Percentiles rank a stretch among this genome's conserved stretches.
These are phyloP conservation scores for Aphaenogaster rudis DNA, from an alignment of 1,140 invertebrate species.

Conservation along the genomic window DNA sequence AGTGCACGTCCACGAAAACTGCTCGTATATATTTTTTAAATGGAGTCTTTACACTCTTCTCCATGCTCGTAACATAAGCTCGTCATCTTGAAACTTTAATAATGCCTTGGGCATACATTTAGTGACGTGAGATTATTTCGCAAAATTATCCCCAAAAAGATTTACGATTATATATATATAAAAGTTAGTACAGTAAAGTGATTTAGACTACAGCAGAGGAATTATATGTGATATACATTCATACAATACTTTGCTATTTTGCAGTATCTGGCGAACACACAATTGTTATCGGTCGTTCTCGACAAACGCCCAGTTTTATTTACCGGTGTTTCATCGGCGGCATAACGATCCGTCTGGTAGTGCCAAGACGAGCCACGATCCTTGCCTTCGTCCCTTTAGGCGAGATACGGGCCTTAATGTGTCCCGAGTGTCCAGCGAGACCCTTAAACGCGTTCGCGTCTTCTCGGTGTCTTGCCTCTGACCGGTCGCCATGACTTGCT, in stretches of 20 bases:
- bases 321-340: slow-evolving; percentile 40
- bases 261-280: background rate
- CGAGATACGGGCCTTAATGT: slow-evolving; percentile 71
- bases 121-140: background rate
- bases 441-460: slow-evolving; percentile 73
- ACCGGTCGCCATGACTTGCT: slow-evolving; percentile 68
- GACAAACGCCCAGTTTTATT: slow-evolving; percentile 65
- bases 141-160: background rate
- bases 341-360: slow-evolving; percentile 65
- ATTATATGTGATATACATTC: background rate
- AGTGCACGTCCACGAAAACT: background rate
- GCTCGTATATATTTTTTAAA: background rate
- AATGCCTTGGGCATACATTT: background rate
- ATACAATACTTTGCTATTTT: background rate
- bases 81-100: background rate
- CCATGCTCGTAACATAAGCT: background rate
- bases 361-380: slow-evolving; percentile 64
- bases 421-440: slow-evolving; percentile 76
- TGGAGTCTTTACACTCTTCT: background rate
- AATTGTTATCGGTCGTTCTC: slow-evolving; percentile 46
- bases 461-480: slow-evolving; percentile 59
- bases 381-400: slow-evolving; percentile 63
- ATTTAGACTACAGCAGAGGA: background rate
- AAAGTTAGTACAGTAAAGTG: background rate
- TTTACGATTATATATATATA: background rate